phyloP scores from a whole-genome alignment of 1,140 invertebrate species.

The Pissodes strobi region DNA sequence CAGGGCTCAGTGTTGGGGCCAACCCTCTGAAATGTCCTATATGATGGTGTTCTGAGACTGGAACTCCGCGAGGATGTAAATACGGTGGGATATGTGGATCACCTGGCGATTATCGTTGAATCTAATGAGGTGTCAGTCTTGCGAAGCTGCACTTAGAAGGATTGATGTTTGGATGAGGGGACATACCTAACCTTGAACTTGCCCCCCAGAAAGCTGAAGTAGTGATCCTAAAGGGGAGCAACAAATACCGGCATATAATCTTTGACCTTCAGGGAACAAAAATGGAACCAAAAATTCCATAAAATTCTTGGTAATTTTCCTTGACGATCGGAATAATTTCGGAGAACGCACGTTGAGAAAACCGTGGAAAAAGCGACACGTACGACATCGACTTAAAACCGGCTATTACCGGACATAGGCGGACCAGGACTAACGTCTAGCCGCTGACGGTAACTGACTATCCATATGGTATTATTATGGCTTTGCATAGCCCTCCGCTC shows the following conservation, averaged over 20 bases:
- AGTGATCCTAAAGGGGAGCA: not conserved
- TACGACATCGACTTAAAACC: not conserved
- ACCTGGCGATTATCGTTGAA: too few relatives aligned
- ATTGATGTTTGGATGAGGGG: not conserved
- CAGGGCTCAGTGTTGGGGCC: not conserved
- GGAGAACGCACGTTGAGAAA: not conserved
- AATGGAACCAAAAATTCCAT: not conserved
- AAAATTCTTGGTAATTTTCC: not conserved
- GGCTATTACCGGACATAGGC: not conserved
- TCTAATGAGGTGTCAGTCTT: too few relatives aligned
- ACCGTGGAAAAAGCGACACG: not conserved
- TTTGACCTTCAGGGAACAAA: not conserved
- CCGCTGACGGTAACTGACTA: too few relatives aligned
- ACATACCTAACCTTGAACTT: not conserved
- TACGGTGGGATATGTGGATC: not conserved
- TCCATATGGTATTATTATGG: too few relatives aligned
- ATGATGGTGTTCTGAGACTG: too few relatives aligned
- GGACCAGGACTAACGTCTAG: too few relatives aligned
- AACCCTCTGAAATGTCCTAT: too few relatives aligned
- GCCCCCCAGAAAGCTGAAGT: constrained; percentile 11
- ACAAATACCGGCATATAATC: not conserved
- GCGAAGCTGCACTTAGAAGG: not conserved
- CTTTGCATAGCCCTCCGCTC: too few relatives aligned
- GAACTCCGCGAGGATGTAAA: constrained; percentile 4
- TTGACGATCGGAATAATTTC: not conserved